A percentile compares a stretch with the other conserved stretches of the same genome.
Conservation (phyloP, 1,140 invertebrate species). For the Drosophila pallidifrons region DNA sequence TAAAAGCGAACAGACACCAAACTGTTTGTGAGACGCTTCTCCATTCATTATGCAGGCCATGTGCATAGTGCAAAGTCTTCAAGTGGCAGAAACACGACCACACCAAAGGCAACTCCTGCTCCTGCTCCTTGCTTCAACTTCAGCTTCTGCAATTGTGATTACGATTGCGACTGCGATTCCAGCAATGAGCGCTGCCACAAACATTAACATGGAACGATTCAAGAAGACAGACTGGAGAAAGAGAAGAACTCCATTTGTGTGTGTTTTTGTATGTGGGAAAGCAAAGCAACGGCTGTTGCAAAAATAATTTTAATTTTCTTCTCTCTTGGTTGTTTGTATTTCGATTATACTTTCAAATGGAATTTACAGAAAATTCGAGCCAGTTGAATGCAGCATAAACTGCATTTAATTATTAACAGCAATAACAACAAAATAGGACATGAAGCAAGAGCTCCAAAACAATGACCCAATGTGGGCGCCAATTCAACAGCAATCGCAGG, state of each 20-base stretch:
- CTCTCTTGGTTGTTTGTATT: conserved; percentile 52
- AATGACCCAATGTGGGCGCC: conserved; percentile 27
- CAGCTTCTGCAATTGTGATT: not conserved
- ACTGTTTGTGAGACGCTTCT: conserved; percentile 20
- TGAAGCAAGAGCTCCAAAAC: conserved; percentile 22
- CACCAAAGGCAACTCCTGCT: not conserved
- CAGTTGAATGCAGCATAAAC: conserved; percentile 66
- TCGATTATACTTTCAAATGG: conserved; percentile 82
- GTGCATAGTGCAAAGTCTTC: conserved; percentile 72
- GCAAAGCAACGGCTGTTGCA: conserved; percentile 23
- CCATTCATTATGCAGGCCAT: conserved; percentile 80
- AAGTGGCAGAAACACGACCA: conserved; percentile 43
- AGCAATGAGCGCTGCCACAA: conserved; percentile 41
- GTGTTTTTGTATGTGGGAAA: not conserved
- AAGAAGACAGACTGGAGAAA: conserved; percentile 17
- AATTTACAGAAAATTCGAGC: conserved; percentile 62
- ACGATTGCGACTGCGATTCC: conserved; percentile 21
- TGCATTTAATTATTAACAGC: conserved; percentile 78
- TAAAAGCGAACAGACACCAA: conserved; percentile 41
- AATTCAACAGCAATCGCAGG: conserved; percentile 4
- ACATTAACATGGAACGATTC: conserved; percentile 70
- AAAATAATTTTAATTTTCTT: conserved; percentile 49
- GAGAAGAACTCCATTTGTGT: conserved; percentile 15
- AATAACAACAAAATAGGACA: conserved; percentile 33
- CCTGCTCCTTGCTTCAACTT: not conserved